phyloP scores from a whole-genome alignment of 2,113 vertebrate genomes.

The Pristiophorus japonicus region DNA sequence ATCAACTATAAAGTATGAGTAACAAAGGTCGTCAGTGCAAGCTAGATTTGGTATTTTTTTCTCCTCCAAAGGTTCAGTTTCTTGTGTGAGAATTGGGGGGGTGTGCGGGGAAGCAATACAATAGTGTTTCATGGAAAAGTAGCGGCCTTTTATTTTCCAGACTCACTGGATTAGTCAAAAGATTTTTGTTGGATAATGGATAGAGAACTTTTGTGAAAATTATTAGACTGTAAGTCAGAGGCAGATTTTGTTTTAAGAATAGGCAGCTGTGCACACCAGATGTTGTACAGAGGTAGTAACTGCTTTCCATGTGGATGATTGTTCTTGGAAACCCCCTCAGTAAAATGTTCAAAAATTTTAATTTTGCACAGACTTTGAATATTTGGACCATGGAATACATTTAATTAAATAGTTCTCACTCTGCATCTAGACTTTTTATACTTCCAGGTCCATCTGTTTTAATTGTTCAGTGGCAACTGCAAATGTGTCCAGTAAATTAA shows the following conservation, averaged over 20 bases:
- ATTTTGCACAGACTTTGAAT: background rate
- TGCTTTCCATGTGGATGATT: background rate
- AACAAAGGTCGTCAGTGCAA: background rate
- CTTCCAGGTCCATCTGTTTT: too few species aligned
- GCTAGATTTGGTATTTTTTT: background rate
- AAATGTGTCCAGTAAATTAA: too few species aligned
- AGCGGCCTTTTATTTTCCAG: background rate
- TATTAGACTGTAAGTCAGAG: background rate
- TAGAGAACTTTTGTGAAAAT: background rate
- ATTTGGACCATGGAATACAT: too few species aligned
- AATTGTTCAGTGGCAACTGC: too few species aligned
- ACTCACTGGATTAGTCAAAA: background rate
- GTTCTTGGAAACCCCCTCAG: background rate
- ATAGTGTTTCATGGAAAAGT: background rate
- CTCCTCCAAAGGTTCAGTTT: too few species aligned
- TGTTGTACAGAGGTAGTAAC: background rate
- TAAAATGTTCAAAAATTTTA: background rate
- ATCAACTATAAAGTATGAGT: background rate
- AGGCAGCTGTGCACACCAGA: background rate
- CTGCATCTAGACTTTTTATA: too few species aligned
- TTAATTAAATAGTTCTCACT: too few species aligned
- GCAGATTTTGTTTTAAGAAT: background rate
- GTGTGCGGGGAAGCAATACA: background rate
- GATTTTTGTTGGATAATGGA: background rate
- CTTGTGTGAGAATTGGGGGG: background rate